Conservation (phyloP, 2,888 invertebrate species). For the Cerceris ruficornis region DNA sequence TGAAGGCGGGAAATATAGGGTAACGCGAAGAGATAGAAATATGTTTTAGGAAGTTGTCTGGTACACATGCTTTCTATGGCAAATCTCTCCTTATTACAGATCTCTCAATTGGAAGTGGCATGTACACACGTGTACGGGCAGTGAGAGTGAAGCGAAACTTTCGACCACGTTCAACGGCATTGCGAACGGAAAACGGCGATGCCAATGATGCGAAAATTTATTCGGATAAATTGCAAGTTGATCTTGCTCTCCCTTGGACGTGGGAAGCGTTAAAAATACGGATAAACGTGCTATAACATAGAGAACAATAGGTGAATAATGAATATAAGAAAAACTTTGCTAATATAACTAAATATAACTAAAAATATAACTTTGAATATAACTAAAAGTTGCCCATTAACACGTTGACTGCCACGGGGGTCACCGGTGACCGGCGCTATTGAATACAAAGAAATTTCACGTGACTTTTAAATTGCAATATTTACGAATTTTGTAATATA, state of each 20-base stretch:
- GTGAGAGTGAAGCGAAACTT: slow-evolving; percentile 43
- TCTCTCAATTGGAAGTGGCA: slow-evolving; percentile 26
- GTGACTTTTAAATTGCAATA: too few species aligned
- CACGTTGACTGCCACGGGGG: too few species aligned
- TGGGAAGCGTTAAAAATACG: neutral
- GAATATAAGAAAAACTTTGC: too few species aligned
- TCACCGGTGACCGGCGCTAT: too few species aligned
- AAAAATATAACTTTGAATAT: too few species aligned
- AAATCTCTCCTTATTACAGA: slow-evolving; percentile 40
- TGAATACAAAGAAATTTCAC: too few species aligned
- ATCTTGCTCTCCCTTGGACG: neutral
- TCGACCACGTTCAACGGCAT: slow-evolving; percentile 17
- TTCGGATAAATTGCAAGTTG: neutral
- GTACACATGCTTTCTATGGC: slow-evolving; percentile 32
- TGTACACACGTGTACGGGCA: slow-evolving; percentile 1
- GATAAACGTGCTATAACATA: neutral
- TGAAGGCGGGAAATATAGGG: neutral
- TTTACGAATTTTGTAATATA: too few species aligned
- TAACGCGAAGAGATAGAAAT: neutral
- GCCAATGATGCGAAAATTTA: slow-evolving; percentile 4
- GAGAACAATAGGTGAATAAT: too few species aligned
- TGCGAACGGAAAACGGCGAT: slow-evolving; percentile 5
- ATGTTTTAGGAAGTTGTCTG: neutral
- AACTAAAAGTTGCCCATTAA: too few species aligned
- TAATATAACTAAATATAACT: too few species aligned